These are phyloP conservation scores for Lanistes nyassanus DNA, from an alignment of 1,140 invertebrate genomes.

Conservation along the genomic window DNA sequence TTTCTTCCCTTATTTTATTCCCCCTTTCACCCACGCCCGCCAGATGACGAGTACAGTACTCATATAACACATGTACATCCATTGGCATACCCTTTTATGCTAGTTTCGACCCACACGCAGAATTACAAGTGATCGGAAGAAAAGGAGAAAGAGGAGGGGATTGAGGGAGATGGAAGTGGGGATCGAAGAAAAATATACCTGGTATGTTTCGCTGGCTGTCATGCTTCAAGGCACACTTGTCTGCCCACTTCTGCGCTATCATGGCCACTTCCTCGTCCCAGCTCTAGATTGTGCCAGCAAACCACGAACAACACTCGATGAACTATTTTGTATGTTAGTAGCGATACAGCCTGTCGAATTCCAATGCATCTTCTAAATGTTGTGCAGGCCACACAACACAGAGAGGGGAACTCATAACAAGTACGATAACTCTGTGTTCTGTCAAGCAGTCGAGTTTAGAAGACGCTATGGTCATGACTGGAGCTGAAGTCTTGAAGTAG, in stretches of 20 bases:
- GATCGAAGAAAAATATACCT: too few species aligned
- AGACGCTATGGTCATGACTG: too few species aligned
- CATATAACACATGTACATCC: neutral
- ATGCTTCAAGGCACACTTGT: slow-evolving; percentile 39
- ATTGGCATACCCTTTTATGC: neutral
- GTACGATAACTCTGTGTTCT: too few species aligned
- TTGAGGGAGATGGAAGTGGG: too few species aligned
- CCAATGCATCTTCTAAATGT: neutral
- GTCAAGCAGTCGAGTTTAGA: neutral
- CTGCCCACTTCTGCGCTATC: slow-evolving; percentile 50
- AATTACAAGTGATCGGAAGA: slow-evolving; percentile 2
- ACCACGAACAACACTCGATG: neutral
- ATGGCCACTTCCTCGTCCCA: slow-evolving; percentile 46
- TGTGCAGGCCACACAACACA: too few species aligned
- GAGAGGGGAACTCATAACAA: neutral
- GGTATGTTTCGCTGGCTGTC: slow-evolving; percentile 17
- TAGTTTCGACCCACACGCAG: slow-evolving; percentile 1
- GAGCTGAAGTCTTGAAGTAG: too few species aligned
- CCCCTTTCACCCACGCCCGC: too few species aligned
- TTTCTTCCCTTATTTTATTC: too few species aligned
- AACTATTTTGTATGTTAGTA: neutral
- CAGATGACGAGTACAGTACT: too few species aligned
- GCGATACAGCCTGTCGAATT: neutral
- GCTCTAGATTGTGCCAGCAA: slow-evolving; percentile 15
- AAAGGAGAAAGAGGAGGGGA: neutral